These are phyloP conservation scores for Ursus arctos DNA, from an alignment of 2,113 vertebrate genomes.

Conservation along the genomic window DNA sequence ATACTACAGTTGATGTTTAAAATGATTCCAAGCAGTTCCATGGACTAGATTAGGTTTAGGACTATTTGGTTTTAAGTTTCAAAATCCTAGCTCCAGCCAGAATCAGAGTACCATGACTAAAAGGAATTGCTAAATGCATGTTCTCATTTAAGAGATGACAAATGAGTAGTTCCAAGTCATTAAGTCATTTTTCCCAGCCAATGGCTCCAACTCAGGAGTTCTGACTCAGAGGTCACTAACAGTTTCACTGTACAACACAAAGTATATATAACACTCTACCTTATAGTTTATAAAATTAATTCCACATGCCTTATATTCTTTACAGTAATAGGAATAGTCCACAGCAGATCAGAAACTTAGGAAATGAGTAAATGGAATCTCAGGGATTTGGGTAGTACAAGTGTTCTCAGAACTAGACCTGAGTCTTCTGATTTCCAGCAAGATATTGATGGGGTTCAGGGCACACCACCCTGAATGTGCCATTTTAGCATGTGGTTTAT, in stretches of 20 bases:
- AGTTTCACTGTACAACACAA: neutral
- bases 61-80: neutral
- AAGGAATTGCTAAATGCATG: neutral
- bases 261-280: neutral
- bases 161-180: neutral
- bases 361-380: neutral
- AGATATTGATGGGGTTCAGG: neutral
- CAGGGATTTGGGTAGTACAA: neutral
- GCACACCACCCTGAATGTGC: neutral
- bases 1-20: neutral
- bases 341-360: neutral
- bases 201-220: neutral
- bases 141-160: neutral
- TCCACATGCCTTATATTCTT: neutral
- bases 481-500: neutral
- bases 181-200: neutral
- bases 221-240: neutral
- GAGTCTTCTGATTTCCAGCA: neutral
- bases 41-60: neutral
- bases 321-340: neutral
- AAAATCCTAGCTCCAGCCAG: neutral
- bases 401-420: neutral
- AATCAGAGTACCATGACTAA: neutral
- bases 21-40: neutral
- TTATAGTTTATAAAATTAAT: neutral